Evolutionary conservation across 2,797 vertebrate species (phyloP), one percentile per base, ranked within the genome.

Genomic region (Macroramphosus scolopax): DNA sequence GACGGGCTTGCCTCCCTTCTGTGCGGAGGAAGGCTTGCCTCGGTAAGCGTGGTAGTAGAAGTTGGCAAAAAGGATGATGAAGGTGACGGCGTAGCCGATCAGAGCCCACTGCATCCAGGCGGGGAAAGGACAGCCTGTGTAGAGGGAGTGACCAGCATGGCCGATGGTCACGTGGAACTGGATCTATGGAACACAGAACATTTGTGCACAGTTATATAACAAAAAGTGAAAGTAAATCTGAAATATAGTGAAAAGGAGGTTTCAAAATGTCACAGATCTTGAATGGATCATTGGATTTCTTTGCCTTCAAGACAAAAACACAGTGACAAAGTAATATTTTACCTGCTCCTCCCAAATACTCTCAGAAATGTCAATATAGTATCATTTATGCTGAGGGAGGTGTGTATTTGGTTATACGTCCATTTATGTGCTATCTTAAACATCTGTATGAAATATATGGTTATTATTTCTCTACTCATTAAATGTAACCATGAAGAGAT

Each of bases 101-200:
- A 99, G 89, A 55, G 94, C 91, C 95, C 96, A 99, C 84, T 99
- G 97, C 96, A 99, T 99, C 97, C 97, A 99, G 59, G 91, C 92
- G 32, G 97, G 97, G 87, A 99, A 99, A 1, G 92, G 93, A 47
- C 97, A 99, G 75, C 94, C 94, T 1, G 92, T 94, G 87, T 98
- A 98, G 52, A 99, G 94, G 43, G 97, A 98, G 79, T 96, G 75
- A 5, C 93, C 92, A 0, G 97, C 94, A 41, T 99, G 97, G 65
- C 95, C 92, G 28, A 98, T 94, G 70, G 97, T 96, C 75, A 99
- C 92, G 0, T 97, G 94, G 86, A 99, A 99, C 89, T 98, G 97
- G 74, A 97, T 88, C 96, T 98, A 88, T 63, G 84, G 80, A 55
- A 62, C 3, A 43, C 3, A 24, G 5, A 37, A 17, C 17, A 25